Conservation (phyloP, 2,797 vertebrate species). For the Margarornis squamiger region DNA sequence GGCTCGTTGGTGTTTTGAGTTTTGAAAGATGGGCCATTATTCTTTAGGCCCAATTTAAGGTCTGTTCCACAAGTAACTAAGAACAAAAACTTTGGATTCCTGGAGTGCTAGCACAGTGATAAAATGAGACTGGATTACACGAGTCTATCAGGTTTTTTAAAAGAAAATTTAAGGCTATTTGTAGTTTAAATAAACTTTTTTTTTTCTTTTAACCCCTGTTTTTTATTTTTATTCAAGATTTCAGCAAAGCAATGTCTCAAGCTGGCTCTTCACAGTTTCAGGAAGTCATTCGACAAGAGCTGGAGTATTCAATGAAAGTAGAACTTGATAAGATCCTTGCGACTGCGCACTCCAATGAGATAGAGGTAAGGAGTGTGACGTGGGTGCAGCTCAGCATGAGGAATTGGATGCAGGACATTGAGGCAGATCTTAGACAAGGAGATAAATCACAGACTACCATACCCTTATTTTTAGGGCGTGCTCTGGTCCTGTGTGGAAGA, state of each 20-base stretch:
- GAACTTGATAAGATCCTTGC: conserved; percentile 91
- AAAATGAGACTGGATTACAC: background rate
- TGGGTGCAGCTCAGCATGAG: background rate
- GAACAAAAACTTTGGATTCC: background rate
- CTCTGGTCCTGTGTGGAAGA: background rate
- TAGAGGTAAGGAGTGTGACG: conserved; percentile 79
- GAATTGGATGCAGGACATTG: background rate
- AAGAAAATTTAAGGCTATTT: background rate
- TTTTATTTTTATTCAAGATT: conserved; percentile 74
- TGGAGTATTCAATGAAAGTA: conserved; percentile 91
- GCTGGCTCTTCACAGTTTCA: conserved; percentile 90
- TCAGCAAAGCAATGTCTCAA: conserved; percentile 83
- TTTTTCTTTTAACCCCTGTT: background rate
- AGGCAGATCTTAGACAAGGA: background rate
- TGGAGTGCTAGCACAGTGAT: background rate
- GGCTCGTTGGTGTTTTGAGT: background rate
- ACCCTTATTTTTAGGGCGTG: background rate
- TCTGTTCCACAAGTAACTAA: background rate
- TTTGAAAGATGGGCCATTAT: background rate
- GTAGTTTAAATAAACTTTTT: background rate
- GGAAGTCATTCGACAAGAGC: conserved; percentile 94
- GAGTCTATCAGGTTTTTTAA: background rate
- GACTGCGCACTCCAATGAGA: conserved; percentile 80
- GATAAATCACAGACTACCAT: background rate
- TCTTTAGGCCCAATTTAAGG: background rate